Evolutionary conservation across 2,797 vertebrate species (phyloP).

Genomic region (Gallinago nigripennis): DNA sequence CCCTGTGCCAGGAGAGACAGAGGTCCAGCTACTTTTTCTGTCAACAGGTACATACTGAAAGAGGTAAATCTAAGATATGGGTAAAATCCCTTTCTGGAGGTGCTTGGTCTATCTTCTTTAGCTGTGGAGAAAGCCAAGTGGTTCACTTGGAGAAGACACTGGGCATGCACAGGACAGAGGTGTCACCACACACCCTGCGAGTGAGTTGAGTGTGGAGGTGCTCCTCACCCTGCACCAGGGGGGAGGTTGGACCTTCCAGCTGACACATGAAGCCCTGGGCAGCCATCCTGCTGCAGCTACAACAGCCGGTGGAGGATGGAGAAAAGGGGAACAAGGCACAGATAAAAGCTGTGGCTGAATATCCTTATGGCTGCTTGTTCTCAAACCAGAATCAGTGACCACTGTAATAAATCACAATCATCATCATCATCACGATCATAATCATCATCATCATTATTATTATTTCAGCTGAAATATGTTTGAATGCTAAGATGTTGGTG

Average conservation of each 20-base stretch:
- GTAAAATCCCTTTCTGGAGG: background rate
- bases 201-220: background rate
- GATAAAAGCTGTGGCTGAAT: background rate
- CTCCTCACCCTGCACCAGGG: too few species aligned
- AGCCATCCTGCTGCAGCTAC: too few species aligned
- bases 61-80: background rate
- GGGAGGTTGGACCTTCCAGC: background rate
- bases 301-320: background rate
- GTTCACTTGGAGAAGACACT: background rate
- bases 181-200: accelerated
- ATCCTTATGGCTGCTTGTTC: background rate
- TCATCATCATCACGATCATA: background rate
- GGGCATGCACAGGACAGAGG: accelerated
- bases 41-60: background rate
- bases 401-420: background rate
- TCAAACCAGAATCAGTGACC: background rate
- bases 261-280: accelerated
- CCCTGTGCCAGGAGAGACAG: accelerated
- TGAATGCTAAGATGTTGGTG: background rate
- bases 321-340: background rate
- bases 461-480: background rate
- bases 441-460: background rate
- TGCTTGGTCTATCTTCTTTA: background rate
- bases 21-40: background rate
- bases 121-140: background rate